Evolutionary conservation across 1,140 invertebrate genomes (phyloP), one percentile per base, ranked within the genome.

Genomic region (Lithobius niger): DNA sequence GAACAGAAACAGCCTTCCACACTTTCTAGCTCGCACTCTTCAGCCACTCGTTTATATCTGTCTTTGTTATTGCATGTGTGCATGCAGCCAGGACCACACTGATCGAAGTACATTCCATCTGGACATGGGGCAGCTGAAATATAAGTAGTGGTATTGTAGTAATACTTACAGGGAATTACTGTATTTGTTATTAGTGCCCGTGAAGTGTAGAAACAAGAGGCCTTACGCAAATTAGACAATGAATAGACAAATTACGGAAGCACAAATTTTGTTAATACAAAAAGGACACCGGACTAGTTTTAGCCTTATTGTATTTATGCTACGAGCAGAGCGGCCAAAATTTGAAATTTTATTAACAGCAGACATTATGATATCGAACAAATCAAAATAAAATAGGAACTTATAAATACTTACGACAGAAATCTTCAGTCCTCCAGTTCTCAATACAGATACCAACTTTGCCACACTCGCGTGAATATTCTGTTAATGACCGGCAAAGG

Each of bases 1-100:
- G 83, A 82, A 73, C 88, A 94, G 74, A 83, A 86, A 67, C 88
- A 94, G 3, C 87, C 87, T 65, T 91, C 88, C 25, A 72, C 74
- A 3, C 68, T 68, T 52, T 67, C 68, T 28, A 65, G 66, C 2
- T 65, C 57, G 57, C 82, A 86, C 50, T 71, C 68, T 4, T 58
- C 19, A 71, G 67, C 25, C 74, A 71, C 54, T 73, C 72, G 54
- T 18, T 61, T 44, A 36, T 61, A 43, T 22, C 47, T 27, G 22
- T 61, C 57, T 31, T 52, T 56, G 19, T 61, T 63, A 2, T 85
- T 81, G 63, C 87, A 90, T 1, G 82, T 87, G 49, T 78, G 72
- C 26, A 77, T 76, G 66, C 84, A 88, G 10, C 77, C 76, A 2
- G 77, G 66, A 10, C 71, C 74, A 59, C 87, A 89, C 1, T 81